These are phyloP conservation scores for Epinephelus fuscoguttatus DNA, from an alignment of 2,113 vertebrate species.

Conservation along the genomic window DNA sequence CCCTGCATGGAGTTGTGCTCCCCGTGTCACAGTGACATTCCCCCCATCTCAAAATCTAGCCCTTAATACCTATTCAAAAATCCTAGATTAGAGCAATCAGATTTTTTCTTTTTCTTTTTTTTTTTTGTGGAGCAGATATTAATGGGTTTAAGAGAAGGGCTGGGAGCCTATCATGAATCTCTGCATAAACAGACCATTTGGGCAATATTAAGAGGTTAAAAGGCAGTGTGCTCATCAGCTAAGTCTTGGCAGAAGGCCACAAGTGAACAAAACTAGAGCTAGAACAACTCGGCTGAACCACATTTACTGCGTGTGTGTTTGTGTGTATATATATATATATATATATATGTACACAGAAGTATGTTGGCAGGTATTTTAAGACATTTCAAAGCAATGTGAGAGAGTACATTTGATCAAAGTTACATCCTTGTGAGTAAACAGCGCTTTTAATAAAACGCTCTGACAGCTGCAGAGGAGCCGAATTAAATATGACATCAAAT, in stretches of 20 bases:
- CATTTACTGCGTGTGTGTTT: not conserved
- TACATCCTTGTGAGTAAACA: slow-evolving; percentile 51
- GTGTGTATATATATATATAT: not conserved
- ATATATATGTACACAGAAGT: not conserved
- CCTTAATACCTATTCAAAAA: slow-evolving; percentile 57
- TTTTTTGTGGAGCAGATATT: slow-evolving; percentile 26
- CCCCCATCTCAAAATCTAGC: slow-evolving; percentile 25
- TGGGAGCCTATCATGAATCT: slow-evolving; percentile 2
- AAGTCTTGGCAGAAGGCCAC: slow-evolving; percentile 23
- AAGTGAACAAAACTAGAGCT: not conserved
- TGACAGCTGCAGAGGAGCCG: slow-evolving; percentile 49
- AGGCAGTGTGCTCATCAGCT: slow-evolving; percentile 22
- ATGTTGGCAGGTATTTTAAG: slow-evolving; percentile 23
- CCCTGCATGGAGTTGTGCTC: not conserved
- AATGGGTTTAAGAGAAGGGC: slow-evolving; percentile 43
- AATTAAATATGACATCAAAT: slow-evolving; percentile 68
- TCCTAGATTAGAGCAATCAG: slow-evolving; percentile 63
- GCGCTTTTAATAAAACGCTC: slow-evolving; percentile 48
- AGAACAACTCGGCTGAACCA: not conserved
- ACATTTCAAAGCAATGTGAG: slow-evolving; percentile 24
- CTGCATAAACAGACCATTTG: slow-evolving; percentile 30
- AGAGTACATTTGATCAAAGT: slow-evolving; percentile 60
- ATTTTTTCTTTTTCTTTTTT: too few relatives aligned
- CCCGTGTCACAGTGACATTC: slow-evolving; percentile 5
- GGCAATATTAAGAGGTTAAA: slow-evolving; percentile 42